Evolutionary conservation across 2,797 vertebrate genomes (phyloP).

Genomic region (Brachyrhaphis roseni): DNA sequence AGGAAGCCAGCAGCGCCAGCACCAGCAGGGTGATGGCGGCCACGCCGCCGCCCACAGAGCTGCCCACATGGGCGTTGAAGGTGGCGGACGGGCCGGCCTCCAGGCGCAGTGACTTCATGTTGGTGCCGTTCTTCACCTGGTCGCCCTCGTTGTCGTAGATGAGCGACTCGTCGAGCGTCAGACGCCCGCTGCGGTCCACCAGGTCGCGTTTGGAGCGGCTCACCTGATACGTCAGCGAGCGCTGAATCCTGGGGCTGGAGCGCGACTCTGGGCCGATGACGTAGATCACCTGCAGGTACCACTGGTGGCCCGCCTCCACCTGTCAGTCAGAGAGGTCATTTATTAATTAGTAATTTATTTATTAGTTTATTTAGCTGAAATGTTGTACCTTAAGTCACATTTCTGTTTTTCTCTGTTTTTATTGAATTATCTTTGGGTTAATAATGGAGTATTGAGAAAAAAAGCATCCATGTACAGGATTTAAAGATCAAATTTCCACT

Average conservation of each 20-base stretch:
- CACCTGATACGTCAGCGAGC: slow-evolving; percentile 81
- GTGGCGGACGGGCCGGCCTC: slow-evolving; percentile 81
- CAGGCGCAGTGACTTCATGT: slow-evolving; percentile 92
- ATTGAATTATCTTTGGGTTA: too few relatives aligned
- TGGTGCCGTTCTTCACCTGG: slow-evolving; percentile 96
- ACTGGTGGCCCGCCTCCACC: slow-evolving; percentile 98
- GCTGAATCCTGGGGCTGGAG: slow-evolving; percentile 86
- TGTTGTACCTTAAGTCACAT: too few relatives aligned
- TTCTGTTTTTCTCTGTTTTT: too few relatives aligned
- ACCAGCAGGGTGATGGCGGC: slow-evolving; percentile 85
- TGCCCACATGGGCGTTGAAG: slow-evolving; percentile 85
- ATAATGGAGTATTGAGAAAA: too few relatives aligned
- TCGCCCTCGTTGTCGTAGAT: slow-evolving; percentile 97
- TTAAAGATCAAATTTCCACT: too few relatives aligned
- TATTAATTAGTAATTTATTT: too few relatives aligned
- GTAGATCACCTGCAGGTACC: slow-evolving; percentile 98
- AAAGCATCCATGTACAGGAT: too few relatives aligned
- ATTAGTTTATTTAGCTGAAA: background rate
- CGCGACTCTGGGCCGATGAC: slow-evolving; percentile 89
- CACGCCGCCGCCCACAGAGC: slow-evolving; percentile 88
- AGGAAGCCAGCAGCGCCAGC: slow-evolving; percentile 83
- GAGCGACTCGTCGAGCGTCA: slow-evolving; percentile 90
- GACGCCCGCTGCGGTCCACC: slow-evolving; percentile 75
- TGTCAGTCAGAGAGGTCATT: slow-evolving; percentile 53
- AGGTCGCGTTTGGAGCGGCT: slow-evolving; percentile 82